Base-by-base conservation (phyloP, 2,797 vertebrate species). In the Choloepus didactylus region DNA sequence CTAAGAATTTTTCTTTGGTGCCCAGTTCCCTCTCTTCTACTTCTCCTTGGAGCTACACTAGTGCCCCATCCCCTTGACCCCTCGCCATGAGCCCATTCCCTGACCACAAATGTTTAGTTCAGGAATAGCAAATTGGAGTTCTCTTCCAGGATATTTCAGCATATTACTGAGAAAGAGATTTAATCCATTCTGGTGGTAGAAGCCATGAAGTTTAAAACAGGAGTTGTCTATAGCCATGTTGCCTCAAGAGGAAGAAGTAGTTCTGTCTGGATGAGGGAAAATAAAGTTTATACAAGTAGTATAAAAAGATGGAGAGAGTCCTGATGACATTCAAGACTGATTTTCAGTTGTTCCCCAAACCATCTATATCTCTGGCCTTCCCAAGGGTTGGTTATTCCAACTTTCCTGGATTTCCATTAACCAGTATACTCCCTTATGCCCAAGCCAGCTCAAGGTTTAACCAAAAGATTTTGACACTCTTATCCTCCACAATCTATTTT, bases 241-340 rank as follows among this genome's bases (percentile, higher is more conserved):
- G 18, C 35, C n/a, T 89, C 60, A 66, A 8, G 46, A 67, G 31
- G 76, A 82, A 91, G 6, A 44, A 87, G 46, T 3, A 19, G 9
- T 81, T 88, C 27, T 23, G 35, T 83, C 19, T 35, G 5, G 19
- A 75, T 59, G 84, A 88, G 44, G 92, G 62, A 77, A 94, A 87
- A 89, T n/a, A 38, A 87, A 59, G 23, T 29, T 82, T 86, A 92
- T n/a, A 64, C 5, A 69, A 35, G 35, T 35, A 35, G 2, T 35
- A 35, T 35, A 35, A 35, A 35, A 35, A 35, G 23, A 76, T 5
- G 23, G 35, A 77, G 80, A 23, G 23, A 14, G 29, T 67, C 62
- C 41, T 41, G 11, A 21, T 8, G 59, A n/a, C 56, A 62, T 67
- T 21, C 29, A 79, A 84, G n/a, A 69, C 49, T 91, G 44, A 6